Base-by-base conservation (phyloP, 1,140 invertebrate species). In the Macrotrachela quadricornifera region DNA sequence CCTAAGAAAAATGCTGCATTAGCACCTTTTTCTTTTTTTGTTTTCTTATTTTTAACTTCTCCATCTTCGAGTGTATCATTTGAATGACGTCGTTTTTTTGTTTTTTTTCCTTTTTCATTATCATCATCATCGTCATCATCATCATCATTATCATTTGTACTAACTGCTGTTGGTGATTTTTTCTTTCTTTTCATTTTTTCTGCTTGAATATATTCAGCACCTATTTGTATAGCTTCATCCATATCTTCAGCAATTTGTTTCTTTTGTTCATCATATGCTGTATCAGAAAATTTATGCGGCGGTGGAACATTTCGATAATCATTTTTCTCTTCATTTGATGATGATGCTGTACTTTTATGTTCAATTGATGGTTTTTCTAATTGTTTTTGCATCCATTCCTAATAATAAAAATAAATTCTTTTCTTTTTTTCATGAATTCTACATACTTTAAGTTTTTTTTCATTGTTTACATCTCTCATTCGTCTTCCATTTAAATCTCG, bases 401-500 rank as follows among this genome's bases (percentile, higher is more conserved):
- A 30, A 30, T n/a, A n/a, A n/a, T n/a, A n/a, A n/a, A n/a, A n/a
- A n/a, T n/a, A n/a, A n/a, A n/a, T n/a, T n/a, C n/a, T n/a, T n/a
- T n/a, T n/a, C n/a, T n/a, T n/a, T n/a, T 30, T 30, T 30, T 4
- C 8, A 30, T 2, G 8, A 30, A 30, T 4, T 30, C 8, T 4
- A 30, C 21, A 4, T 30, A 30, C 44, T 46, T 51, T 60, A 57
- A 62, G 75, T 58, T 85, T 75, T 69, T 94, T 85, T 66, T 96
- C 90, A 74, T 94, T 87, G 64, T 95, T 94, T 0, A 96, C 90
- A 68, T 95, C 88, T 37, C 88, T 73, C 59, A 96, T 71, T 43
- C 90, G 73, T 37, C 90, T 74, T 0, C 91, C 90, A 70, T 85
- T 92, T 6, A 95, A 71, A 71, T 95, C 90, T 55, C 90, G 71